phyloP scores from a whole-genome alignment of 2,888 invertebrate genomes.

The Nematopogon swammerdamellus region DNA sequence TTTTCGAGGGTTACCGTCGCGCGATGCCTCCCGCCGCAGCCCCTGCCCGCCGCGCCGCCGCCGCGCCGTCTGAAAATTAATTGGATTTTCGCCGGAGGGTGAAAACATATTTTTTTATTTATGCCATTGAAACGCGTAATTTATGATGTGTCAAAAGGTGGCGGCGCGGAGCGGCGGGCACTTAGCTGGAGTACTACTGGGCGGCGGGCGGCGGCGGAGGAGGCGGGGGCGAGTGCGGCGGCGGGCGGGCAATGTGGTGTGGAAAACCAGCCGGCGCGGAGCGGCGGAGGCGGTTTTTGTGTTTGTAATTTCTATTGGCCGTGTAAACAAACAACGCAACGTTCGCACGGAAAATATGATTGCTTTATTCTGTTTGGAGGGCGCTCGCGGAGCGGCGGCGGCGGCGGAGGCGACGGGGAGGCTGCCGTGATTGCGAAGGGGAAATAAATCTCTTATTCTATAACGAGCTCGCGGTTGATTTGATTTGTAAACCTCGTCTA shows the following conservation, averaged over 20 bases:
- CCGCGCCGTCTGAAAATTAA: slow-evolving; percentile 35
- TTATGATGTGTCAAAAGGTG: slow-evolving; percentile 56
- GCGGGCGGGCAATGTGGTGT: slow-evolving; percentile 6
- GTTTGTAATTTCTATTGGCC: slow-evolving; percentile 8
- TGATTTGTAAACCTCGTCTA: too few relatives aligned
- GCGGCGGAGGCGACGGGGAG: too few relatives aligned
- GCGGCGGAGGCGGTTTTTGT: slow-evolving; percentile 12
- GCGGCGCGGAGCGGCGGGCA: slow-evolving; percentile 53
- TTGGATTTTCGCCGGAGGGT: slow-evolving; percentile 56
- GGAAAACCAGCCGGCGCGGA: slow-evolving; percentile 13
- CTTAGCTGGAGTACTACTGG: slow-evolving; percentile 46
- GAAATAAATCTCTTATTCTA: too few relatives aligned
- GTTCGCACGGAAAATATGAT: slow-evolving; percentile 13
- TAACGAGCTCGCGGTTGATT: too few relatives aligned
- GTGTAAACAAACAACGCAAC: slow-evolving; percentile 4
- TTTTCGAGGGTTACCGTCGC: slow-evolving; percentile 6
- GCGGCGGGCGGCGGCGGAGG: slow-evolving; percentile 13
- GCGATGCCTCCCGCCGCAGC: too few relatives aligned
- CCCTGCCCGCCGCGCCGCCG: slow-evolving; percentile 17
- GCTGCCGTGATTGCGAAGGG: background rate
- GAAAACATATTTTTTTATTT: slow-evolving; percentile 51
- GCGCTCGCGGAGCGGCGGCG: too few relatives aligned
- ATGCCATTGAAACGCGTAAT: slow-evolving; percentile 48
- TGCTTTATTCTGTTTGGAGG: slow-evolving; percentile 11
- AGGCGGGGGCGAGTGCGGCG: slow-evolving; percentile 2